phyloP scores from a whole-genome alignment of 2,888 invertebrate genomes.

The Ophion ellenae region DNA sequence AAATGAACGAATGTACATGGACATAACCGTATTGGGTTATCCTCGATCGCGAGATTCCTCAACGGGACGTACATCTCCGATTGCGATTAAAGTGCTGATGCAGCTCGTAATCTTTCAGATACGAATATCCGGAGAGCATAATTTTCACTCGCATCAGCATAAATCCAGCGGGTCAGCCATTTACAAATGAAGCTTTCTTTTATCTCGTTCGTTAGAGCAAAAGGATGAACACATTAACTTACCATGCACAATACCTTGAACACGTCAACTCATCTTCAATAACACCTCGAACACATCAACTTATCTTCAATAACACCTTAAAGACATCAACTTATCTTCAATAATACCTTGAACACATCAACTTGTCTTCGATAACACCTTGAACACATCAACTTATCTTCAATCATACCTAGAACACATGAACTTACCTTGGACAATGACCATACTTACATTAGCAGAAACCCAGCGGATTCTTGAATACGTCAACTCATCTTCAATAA shows the following conservation, averaged over 20 bases:
- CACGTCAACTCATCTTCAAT: not conserved
- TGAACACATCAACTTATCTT: no score
- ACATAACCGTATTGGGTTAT: conserved; percentile 8
- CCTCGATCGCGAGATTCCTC: conserved; percentile 10
- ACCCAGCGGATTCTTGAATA: no score
- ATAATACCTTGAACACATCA: no score
- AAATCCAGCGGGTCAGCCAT: not conserved
- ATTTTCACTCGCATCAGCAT: not conserved
- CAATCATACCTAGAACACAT: no score
- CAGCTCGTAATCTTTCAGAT: conserved; percentile 7
- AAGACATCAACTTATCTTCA: no score
- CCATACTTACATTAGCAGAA: no score
- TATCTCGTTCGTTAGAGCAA: not conserved
- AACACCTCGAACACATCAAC: no score
- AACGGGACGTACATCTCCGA: not conserved
- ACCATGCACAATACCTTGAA: not conserved
- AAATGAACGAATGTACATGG: conserved; percentile 25
- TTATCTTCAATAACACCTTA: no score
- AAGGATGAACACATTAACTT: not conserved
- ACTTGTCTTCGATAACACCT: no score
- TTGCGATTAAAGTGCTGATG: conserved; percentile 19
- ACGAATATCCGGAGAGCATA: not conserved
- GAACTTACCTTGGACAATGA: no score
- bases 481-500: no score
- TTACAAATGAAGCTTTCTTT: not conserved